Evolutionary conservation across 2,113 vertebrate genomes (phyloP).

Genomic region (Lophochroa leadbeateri): DNA sequence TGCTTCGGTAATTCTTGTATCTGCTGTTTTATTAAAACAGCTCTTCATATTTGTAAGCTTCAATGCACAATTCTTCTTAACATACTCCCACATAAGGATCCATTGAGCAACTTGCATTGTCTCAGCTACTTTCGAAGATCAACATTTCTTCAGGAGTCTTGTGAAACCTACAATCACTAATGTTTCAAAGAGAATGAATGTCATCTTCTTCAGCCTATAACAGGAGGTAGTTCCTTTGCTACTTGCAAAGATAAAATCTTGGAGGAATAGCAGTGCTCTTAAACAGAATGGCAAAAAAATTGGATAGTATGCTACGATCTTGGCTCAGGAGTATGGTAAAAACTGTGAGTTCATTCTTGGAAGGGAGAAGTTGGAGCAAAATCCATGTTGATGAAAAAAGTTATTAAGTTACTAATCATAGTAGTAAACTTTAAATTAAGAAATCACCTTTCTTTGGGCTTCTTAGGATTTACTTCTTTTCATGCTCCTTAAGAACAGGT

Average conservation of each 20-base stretch:
- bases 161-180: background rate
- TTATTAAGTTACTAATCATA: background rate
- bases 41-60: constrained; percentile 56
- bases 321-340: background rate
- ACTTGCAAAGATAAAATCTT: background rate
- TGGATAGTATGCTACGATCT: background rate
- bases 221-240: background rate
- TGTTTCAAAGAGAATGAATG: background rate
- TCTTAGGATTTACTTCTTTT: background rate
- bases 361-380: background rate
- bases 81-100: constrained; percentile 22
- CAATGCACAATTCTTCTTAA: constrained; percentile 23
- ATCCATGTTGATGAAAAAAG: background rate
- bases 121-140: background rate
- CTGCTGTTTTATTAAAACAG: constrained; percentile 42
- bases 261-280: background rate
- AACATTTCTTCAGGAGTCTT: background rate
- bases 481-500: background rate
- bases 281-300: background rate
- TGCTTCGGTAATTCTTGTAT: background rate
- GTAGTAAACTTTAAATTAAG: background rate
- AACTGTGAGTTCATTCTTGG: background rate
- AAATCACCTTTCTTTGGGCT: background rate
- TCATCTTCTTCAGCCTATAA: background rate
- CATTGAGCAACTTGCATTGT: constrained; percentile 20